phyloP scores from a whole-genome alignment of 1,140 invertebrate genomes.

The Tetraneura akinire region DNA sequence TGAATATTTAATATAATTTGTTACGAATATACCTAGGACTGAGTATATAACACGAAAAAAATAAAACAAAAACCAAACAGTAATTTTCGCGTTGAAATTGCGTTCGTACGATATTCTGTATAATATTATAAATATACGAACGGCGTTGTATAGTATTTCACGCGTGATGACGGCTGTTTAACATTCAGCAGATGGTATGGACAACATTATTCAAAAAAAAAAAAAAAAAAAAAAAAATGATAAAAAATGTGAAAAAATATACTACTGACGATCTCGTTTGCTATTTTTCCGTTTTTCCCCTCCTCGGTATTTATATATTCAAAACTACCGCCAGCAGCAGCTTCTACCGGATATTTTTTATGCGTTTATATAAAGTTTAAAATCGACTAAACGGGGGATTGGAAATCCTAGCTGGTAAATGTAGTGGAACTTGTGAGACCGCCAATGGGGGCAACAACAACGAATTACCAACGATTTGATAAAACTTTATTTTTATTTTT shows the following conservation, averaged over 20 bases:
- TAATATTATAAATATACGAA: constrained; percentile 30
- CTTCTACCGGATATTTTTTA: constrained; percentile 30
- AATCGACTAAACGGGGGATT: background rate
- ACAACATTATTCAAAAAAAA: constrained; percentile 47
- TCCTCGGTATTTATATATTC: background rate
- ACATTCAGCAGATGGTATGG: constrained; percentile 48
- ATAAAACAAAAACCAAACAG: constrained; percentile 31
- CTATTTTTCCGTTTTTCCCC: constrained; percentile 32
- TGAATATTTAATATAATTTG: too few species aligned
- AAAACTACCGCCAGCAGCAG: constrained; percentile 31
- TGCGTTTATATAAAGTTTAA: background rate
- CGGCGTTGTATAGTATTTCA: constrained; percentile 44
- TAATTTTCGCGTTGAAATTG: constrained; percentile 39
- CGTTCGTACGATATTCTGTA: too few species aligned
- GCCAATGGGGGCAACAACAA: background rate
- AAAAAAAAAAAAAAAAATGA: constrained; percentile 5
- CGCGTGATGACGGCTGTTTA: constrained; percentile 43
- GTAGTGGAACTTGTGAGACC: constrained; percentile 3
- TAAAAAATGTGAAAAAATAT: too few species aligned
- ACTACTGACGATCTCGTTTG: constrained; percentile 36
- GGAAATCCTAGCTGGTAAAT: constrained; percentile 33
- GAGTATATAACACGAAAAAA: too few species aligned
- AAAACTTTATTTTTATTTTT: constrained; percentile 6
- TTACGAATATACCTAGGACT: too few species aligned
- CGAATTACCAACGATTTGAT: constrained; percentile 22